Evolutionary conservation across 2,797 vertebrate genomes (phyloP).

Genomic region (Tolypeutes matacus): DNA sequence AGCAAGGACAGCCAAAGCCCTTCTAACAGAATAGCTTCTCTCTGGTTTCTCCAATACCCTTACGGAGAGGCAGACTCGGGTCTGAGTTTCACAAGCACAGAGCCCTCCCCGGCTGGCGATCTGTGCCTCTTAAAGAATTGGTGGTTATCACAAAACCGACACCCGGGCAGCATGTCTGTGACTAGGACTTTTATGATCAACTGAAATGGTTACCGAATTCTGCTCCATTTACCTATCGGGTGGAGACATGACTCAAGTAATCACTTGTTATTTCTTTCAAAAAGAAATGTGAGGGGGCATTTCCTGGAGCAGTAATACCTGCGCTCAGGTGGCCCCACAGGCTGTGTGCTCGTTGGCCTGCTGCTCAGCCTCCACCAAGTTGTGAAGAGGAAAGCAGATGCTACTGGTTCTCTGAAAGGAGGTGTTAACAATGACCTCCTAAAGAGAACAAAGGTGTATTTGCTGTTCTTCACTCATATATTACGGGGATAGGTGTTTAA

Average conservation of each 20-base stretch:
- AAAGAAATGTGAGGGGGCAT: conserved; percentile 23
- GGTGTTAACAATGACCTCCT: neutral
- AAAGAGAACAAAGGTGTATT: neutral
- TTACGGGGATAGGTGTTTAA: neutral
- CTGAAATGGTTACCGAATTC: neutral
- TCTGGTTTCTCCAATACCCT: neutral
- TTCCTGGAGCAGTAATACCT: conserved; percentile 12
- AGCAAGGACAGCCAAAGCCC: conserved; percentile 18
- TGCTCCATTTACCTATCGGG: neutral
- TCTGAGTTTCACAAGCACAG: neutral
- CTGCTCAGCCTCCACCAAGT: neutral
- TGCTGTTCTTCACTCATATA: neutral
- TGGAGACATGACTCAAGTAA: neutral
- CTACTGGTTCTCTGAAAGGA: neutral
- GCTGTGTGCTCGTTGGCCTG: neutral
- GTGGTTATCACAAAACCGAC: neutral
- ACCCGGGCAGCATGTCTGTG: neutral
- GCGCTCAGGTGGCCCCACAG: neutral
- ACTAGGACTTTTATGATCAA: neutral
- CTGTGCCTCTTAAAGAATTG: neutral
- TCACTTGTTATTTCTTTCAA: conserved; percentile 1
- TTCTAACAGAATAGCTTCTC: neutral
- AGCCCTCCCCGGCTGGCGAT: neutral
- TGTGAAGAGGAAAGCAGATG: neutral
- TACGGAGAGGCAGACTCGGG: neutral